phyloP scores from a whole-genome alignment of 2,888 invertebrate species.

The Eristalis intricaria region DNA sequence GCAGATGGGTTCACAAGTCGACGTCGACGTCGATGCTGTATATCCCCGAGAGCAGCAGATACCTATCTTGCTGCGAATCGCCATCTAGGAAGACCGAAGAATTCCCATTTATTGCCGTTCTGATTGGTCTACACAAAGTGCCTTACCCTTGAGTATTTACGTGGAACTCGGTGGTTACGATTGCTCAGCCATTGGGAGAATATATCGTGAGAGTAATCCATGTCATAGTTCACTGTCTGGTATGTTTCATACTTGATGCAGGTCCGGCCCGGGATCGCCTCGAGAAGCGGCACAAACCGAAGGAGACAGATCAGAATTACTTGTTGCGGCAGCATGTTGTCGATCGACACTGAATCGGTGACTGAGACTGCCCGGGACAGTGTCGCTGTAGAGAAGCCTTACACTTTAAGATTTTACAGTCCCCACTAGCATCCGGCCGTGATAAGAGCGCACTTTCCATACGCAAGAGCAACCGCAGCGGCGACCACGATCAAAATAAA shows the following conservation, averaged over 20 bases:
- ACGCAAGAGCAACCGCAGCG: neutral
- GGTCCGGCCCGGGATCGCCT: neutral
- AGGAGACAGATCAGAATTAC: neutral
- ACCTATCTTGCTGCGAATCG: neutral
- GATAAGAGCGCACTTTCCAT: neutral
- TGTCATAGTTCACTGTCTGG: neutral
- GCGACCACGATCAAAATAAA: neutral
- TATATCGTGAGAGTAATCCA: neutral
- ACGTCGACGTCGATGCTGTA: neutral
- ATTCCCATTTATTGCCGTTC: neutral
- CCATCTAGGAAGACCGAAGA: neutral
- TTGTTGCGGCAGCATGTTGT: neutral
- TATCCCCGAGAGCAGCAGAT: neutral
- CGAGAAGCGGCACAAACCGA: neutral
- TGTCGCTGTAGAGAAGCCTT: neutral
- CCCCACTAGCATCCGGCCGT: neutral
- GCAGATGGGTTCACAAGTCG: neutral
- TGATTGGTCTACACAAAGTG: neutral
- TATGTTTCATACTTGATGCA: slow-evolving; percentile 40
- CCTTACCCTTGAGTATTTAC: neutral
- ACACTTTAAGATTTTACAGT: neutral
- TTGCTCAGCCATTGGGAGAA: neutral
- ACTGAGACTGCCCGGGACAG: neutral
- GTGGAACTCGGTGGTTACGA: neutral
- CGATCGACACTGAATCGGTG: neutral